Evolutionary conservation across 2,888 invertebrate genomes (phyloP), one percentile per base, ranked within the genome.

Genomic region (Ochropleura plecta): DNA sequence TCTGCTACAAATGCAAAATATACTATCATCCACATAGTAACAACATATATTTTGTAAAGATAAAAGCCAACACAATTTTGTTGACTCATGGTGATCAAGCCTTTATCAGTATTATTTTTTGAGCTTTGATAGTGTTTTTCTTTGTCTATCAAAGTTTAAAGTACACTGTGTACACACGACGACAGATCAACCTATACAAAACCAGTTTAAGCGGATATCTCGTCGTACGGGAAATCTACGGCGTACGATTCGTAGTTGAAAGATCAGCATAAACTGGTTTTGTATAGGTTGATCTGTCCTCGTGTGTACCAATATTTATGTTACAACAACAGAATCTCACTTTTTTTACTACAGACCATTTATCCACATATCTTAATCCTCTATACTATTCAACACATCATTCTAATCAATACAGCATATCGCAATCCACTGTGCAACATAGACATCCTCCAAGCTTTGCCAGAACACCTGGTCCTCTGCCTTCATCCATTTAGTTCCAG

Each of bases 31-130:
- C 18, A 46, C 30, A 53, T 48, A 60, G n/a, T 68, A 60, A 51
- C 55, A 57, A 14, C 40, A 49, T 49, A 5, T 76, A 30, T n/a
- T 30, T 6, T 40, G 10, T 18, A 4, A 20, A 59, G 20, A 42
- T 20, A 18, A 66, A 64, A 20, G 5, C 3, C 42, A 14, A 57
- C 5, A 20, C n/a, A 53, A 78, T 70, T 18, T 16, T 68, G 51
- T 42, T 76, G 30, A 77, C 60, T 69, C 70, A 78, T 62, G 42
- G 12, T 70, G 40, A 53, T 69, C 9, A 69, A 51, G 30, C 60
- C 0, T 48, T 46, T 48, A 46, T 48, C 6, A 6, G 20, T 49
- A 74, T 48, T 76, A 49, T n/a, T 76, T 18, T 46, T 18, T 14
- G 46, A 12, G 3, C 30, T 59, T 3, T 18, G 12, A 12, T 44